Evolutionary conservation across 2,888 invertebrate genomes (phyloP).

Genomic region (Rhaphigaster nebulosa): DNA sequence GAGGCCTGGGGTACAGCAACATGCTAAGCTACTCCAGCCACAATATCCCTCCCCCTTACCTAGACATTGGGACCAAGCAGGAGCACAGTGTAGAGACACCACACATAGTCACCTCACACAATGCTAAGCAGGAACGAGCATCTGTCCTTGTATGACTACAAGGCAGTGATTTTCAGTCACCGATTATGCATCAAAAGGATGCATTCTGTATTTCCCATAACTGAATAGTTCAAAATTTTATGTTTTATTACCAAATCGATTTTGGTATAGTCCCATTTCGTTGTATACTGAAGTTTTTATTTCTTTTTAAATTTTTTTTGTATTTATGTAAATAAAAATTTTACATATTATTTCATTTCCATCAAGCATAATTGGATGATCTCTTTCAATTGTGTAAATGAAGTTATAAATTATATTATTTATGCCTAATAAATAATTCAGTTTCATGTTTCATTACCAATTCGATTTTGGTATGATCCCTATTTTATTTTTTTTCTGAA

Average conservation of each 20-base stretch:
- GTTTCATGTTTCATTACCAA: neutral
- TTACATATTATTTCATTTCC: neutral
- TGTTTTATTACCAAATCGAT: conserved; percentile 26
- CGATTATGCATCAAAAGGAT: neutral
- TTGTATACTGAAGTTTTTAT: too few relatives aligned
- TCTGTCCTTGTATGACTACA: conserved; percentile 63
- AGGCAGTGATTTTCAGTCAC: conserved; percentile 27
- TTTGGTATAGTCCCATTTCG: conserved; percentile 9
- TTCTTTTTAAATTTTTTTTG: neutral
- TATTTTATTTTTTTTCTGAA: neutral
- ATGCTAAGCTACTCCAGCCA: conserved; percentile 61
- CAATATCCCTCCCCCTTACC: conserved; percentile 62
- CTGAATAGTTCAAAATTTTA: neutral
- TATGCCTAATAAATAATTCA: neutral
- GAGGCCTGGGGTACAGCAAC: conserved; percentile 63
- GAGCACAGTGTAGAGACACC: conserved; percentile 62
- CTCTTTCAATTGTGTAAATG: conserved; percentile 12
- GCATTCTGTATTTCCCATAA: neutral
- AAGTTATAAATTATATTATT: neutral
- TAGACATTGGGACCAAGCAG: conserved; percentile 63
- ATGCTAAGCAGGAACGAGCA: conserved; percentile 62
- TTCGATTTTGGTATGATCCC: neutral
- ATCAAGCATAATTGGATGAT: conserved; percentile 4
- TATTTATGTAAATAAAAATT: conserved; percentile 24
- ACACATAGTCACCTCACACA: conserved; percentile 64